Conservation (phyloP, 2,113 vertebrate species). For the Passer montanus region DNA sequence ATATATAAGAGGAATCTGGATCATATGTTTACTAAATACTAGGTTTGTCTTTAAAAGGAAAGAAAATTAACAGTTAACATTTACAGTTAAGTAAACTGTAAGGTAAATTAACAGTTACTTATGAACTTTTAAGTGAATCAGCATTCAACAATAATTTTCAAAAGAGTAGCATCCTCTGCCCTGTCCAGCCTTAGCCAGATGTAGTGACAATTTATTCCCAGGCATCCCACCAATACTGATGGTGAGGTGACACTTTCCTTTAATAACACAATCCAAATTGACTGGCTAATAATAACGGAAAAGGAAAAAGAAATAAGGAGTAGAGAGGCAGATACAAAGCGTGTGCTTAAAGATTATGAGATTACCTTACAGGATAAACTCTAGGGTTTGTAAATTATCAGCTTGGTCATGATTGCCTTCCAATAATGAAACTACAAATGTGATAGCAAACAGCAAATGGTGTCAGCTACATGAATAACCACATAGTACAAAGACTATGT, state of each 20-base stretch:
- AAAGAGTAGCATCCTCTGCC: neutral
- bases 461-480: neutral
- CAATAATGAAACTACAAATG: neutral
- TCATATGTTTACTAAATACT: slow-evolving; percentile 40
- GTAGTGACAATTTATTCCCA: neutral
- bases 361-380: neutral
- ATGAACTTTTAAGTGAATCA: slow-evolving; percentile 40
- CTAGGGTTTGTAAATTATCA: neutral
- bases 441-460: neutral
- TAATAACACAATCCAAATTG: neutral
- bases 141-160: slow-evolving; percentile 33
- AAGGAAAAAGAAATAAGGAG: neutral
- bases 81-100: neutral
- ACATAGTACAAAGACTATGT: neutral
- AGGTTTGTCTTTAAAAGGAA: slow-evolving; percentile 18
- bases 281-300: neutral
- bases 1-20: slow-evolving; percentile 35
- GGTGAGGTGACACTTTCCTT: neutral
- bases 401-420: neutral
- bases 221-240: neutral
- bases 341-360: neutral
- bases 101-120: neutral
- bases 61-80: slow-evolving; percentile 4
- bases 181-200: neutral
- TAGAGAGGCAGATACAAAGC: neutral